phyloP scores from a whole-genome alignment of 2,113 vertebrate species.

The Serilophus lunatus region DNA sequence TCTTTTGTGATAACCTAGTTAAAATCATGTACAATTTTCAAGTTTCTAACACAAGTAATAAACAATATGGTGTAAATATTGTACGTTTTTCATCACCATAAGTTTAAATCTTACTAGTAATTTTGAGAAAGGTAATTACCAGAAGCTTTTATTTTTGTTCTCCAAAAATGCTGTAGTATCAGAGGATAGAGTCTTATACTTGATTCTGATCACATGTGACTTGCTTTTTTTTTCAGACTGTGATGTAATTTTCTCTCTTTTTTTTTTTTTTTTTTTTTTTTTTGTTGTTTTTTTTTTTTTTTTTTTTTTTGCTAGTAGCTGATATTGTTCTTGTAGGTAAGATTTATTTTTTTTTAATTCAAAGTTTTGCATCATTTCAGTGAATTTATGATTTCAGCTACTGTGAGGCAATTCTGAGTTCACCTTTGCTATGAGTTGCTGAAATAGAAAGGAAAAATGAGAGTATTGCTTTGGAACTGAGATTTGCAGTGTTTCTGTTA shows the following conservation, averaged over 20 bases:
- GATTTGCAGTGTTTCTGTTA: neutral
- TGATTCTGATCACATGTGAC: neutral
- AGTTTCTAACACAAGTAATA: neutral
- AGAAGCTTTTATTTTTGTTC: neutral
- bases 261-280: neutral
- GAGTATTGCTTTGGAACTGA: neutral
- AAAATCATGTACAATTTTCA: neutral
- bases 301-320: neutral
- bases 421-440: neutral
- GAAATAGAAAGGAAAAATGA: neutral
- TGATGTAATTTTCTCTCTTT: neutral
- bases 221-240: neutral
- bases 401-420: neutral
- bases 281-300: neutral
- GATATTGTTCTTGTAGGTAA: neutral
- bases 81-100: neutral
- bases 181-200: neutral
- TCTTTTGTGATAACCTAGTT: neutral
- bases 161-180: neutral
- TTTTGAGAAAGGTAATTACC: neutral
- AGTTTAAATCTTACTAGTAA: neutral
- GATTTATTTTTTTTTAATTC: neutral
- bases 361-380: neutral
- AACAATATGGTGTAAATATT: neutral
- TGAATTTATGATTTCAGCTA: neutral